phyloP scores from a whole-genome alignment of 2,113 vertebrate species.

The Herpetotheres cachinnans region DNA sequence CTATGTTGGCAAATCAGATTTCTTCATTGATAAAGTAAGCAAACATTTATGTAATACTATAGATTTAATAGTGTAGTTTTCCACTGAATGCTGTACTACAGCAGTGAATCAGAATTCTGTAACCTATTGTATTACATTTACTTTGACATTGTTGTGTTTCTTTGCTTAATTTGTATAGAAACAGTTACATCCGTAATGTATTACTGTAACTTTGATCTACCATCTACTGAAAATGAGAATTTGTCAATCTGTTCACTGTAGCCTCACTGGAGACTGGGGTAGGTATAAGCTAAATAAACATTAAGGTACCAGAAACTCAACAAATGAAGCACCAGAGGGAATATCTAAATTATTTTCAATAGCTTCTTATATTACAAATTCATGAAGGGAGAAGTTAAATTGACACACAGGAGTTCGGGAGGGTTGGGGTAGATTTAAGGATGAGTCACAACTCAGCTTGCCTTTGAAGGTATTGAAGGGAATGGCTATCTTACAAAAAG shows the following conservation, averaged over 20 bases:
- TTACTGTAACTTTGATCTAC: conserved; percentile 3
- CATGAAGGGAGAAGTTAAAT: background rate
- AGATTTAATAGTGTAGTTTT: background rate
- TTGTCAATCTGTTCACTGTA: background rate
- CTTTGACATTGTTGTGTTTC: background rate
- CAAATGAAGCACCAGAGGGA: background rate
- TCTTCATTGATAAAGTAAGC: background rate
- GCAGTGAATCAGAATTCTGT: background rate
- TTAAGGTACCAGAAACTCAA: background rate
- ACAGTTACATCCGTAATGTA: background rate
- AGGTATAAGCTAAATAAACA: background rate
- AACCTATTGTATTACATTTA: background rate
- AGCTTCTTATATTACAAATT: background rate
- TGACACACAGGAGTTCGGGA: background rate
- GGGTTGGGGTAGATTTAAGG: background rate
- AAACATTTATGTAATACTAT: background rate
- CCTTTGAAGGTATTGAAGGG: conserved; percentile 25
- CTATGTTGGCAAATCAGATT: background rate
- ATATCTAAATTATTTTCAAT: background rate
- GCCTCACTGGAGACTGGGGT: background rate
- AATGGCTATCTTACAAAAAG: conserved; percentile 7
- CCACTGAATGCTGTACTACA: background rate
- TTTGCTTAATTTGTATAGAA: background rate
- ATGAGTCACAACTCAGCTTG: background rate
- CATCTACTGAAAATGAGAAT: background rate